Conservation (phyloP, 2,797 vertebrate species). For the Prunella strophiata region DNA sequence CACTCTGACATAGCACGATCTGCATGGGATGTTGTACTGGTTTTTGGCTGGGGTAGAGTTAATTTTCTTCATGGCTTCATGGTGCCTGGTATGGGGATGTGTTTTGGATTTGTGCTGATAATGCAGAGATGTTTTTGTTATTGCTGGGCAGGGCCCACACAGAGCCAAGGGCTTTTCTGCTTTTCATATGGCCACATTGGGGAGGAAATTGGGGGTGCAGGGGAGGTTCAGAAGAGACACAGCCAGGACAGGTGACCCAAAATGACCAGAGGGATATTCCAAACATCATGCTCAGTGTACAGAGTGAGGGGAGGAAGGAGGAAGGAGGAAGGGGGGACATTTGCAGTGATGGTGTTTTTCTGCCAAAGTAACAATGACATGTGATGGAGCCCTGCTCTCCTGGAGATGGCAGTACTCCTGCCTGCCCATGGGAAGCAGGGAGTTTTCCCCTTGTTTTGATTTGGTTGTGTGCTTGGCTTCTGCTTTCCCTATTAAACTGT, state of each 20-base stretch:
- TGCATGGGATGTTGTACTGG: not conserved
- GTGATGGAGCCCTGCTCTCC: not conserved
- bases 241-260: not conserved
- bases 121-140: not conserved
- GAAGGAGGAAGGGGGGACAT: not conserved
- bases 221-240: not conserved
- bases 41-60: not conserved
- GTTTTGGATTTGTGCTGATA: not conserved
- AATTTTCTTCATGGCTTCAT: not conserved
- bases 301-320: not conserved
- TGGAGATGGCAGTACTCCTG: not conserved
- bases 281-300: not conserved
- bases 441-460: rapidly evolving
- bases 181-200: rapidly evolving
- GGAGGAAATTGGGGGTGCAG: not conserved
- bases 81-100: not conserved
- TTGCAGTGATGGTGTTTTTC: not conserved
- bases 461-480: not conserved
- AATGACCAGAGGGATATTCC: not conserved
- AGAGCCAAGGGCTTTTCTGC: not conserved
- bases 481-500: not conserved
- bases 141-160: not conserved
- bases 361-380: not conserved
- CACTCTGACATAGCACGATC: not conserved
- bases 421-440: not conserved